These are phyloP conservation scores for Mythimna albipuncta DNA, from an alignment of 2,888 invertebrate species.

Conservation along the genomic window DNA sequence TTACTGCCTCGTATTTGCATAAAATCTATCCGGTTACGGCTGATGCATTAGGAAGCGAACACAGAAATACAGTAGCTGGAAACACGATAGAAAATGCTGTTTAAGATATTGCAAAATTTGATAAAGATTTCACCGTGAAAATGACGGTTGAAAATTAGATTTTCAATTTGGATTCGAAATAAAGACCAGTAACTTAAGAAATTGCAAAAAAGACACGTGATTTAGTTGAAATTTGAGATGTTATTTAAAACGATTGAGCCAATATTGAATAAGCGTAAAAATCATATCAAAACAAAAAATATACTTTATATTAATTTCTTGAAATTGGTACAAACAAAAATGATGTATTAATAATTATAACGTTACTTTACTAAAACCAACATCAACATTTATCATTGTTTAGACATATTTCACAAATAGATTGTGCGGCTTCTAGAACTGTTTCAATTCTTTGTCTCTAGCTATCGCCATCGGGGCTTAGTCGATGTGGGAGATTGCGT, in stretches of 20 bases:
- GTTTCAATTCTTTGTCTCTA: slow-evolving; percentile 63
- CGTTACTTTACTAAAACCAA: no score
- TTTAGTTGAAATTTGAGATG: not conserved
- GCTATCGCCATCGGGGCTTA: slow-evolving; percentile 54
- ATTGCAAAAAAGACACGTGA: not conserved
- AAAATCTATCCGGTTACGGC: slow-evolving; percentile 70
- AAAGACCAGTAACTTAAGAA: not conserved
- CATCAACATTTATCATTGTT: no score
- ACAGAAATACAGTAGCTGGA: slow-evolving; percentile 61
- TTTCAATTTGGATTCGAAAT: not conserved
- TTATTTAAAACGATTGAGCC: not conserved
- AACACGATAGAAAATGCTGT: slow-evolving; percentile 16
- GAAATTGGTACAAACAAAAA: no score
- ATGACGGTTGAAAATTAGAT: slow-evolving; percentile 14
- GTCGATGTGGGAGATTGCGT: slow-evolving; percentile 73
- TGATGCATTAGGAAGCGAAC: slow-evolving; percentile 67
- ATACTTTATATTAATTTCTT: no score
- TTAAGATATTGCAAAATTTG: not conserved
- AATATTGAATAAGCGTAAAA: no score
- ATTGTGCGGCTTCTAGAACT: slow-evolving; percentile 12
- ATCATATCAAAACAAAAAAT: no score
- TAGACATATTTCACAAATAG: no score
- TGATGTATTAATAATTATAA: no score
- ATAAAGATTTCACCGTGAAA: not conserved
- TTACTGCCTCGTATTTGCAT: slow-evolving; percentile 78